Base-by-base conservation (phyloP, 2,797 vertebrate species). In the Hybognathus amarus region DNA sequence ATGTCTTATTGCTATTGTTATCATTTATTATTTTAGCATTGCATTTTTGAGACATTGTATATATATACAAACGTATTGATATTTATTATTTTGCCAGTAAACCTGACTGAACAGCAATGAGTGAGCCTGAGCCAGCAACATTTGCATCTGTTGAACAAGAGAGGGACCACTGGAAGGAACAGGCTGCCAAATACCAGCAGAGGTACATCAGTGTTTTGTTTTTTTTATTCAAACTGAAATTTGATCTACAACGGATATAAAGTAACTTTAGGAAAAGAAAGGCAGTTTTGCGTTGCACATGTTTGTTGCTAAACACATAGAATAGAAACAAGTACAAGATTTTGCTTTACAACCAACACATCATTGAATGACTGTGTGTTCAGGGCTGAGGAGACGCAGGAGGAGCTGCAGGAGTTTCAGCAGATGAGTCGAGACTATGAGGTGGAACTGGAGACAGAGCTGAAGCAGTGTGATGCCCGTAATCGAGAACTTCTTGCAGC, bases 401-500 rank as follows among this genome's bases (percentile, higher is more conserved):
- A 97, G 68, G 97, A 99, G 63, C 87, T 99, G 84, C 95, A 96
- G 84, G 98, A 99, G 87, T 99, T 99, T 90, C 98, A 99, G 85
- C 97, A 98, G 92, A 97, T 97, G 91, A 99, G 98, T 91, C 93
- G 97, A 47, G 98, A 99, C 83, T 98, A 98, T 42, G 98, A 99
- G 88, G 97, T 97, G 0, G 98, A 99, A 30, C 92, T 99, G 90
- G 98, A 99, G 89, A 89, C 95, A 0, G 97, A 99, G 87, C 92
- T 99, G 84, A 97, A 98, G 56, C 97, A 98, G 40, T 96, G 94
- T 0, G 98, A 99, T 86, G 90, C 92, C 50, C 95, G 96, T 81
- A 99, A 98, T 92, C 94, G 96, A 61, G 97, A 99, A 20, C 95
- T 99, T 4, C 92, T 97, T 24, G 91, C 95, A 0, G 94, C 97